These are phyloP conservation scores for Pycnomerus fuliginosus DNA, from an alignment of 2,888 invertebrate species.

Conservation along the genomic window DNA sequence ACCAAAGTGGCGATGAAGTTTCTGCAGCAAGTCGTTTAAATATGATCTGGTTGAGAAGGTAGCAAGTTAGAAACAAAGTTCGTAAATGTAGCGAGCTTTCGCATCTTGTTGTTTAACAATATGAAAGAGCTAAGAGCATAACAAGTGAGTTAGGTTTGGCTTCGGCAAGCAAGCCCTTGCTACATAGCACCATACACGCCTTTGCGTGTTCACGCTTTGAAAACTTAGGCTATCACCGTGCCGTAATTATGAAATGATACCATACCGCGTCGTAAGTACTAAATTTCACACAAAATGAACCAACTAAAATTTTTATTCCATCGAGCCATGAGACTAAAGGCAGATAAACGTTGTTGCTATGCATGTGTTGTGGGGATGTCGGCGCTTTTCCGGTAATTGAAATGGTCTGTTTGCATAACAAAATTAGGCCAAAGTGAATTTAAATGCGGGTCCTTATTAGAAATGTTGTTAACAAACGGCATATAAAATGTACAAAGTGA, in stretches of 20 bases:
- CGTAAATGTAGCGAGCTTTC: slow-evolving; percentile 7
- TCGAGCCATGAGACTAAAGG: no score
- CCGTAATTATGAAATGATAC: slow-evolving; percentile 14
- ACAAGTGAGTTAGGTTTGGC: slow-evolving; percentile 13
- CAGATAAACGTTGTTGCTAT: no score
- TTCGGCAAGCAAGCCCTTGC: slow-evolving; percentile 12
- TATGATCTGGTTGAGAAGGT: slow-evolving; percentile 17
- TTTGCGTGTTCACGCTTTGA: slow-evolving; percentile 14
- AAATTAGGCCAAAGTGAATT: slow-evolving; percentile 25
- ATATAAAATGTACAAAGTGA: slow-evolving; percentile 26
- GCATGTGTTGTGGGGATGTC: slow-evolving; percentile 20
- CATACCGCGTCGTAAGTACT: slow-evolving; percentile 2
- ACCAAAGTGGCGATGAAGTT: slow-evolving; percentile 7
- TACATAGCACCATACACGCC: slow-evolving; percentile 8
- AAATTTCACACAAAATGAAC: slow-evolving; percentile 11
- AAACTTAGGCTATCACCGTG: slow-evolving; percentile 6
- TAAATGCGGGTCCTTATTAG: slow-evolving; percentile 24
- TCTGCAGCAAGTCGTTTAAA: slow-evolving; percentile 9
- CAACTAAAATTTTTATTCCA: no score
- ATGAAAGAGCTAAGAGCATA: slow-evolving; percentile 17
- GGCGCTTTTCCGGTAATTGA: slow-evolving; percentile 21
- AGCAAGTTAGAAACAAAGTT: slow-evolving; percentile 12
- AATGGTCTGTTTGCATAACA: slow-evolving; percentile 24
- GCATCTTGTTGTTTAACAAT: slow-evolving; percentile 10
- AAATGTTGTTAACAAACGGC: slow-evolving; percentile 26